Percentiles rank a stretch among this genome's conserved stretches.
These are phyloP conservation scores for Dolichopus griseipennis DNA, from an alignment of 2,888 invertebrate genomes.

Conservation along the genomic window DNA sequence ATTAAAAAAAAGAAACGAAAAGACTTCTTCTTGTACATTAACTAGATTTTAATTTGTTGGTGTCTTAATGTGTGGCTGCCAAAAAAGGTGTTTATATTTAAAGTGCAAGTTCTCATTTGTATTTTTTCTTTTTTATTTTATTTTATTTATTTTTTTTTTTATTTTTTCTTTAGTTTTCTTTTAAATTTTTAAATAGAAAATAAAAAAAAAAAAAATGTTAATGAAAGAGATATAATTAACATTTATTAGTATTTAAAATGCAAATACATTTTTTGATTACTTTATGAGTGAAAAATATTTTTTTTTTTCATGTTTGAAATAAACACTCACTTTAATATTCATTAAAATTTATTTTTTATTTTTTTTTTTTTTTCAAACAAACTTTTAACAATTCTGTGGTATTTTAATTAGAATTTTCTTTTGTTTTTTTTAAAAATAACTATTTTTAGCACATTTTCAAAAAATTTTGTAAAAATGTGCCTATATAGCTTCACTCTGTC, in stretches of 20 bases:
- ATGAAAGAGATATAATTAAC: conserved; percentile 31
- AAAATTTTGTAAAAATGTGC: no score
- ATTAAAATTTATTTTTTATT: background rate
- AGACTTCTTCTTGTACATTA: background rate
- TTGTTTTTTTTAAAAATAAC: no score
- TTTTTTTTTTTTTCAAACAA: background rate
- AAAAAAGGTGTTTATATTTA: background rate
- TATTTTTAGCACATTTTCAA: no score
- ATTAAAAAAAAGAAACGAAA: background rate
- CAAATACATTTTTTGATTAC: background rate
- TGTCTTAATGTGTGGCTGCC: background rate
- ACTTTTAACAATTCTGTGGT: background rate
- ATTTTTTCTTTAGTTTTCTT: background rate
- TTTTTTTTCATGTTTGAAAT: background rate
- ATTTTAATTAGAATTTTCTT: no score
- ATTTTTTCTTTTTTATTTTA: no score
- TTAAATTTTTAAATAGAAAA: background rate
- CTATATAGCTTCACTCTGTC: no score
- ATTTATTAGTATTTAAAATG: conserved; percentile 40
- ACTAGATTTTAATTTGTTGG: conserved; percentile 3
- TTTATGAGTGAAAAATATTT: background rate
- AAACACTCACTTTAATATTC: background rate
- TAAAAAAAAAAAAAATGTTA: conserved; percentile 23
- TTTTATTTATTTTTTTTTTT: no score
- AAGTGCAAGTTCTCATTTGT: background rate